phyloP scores from a whole-genome alignment of 53 echinoderm and acorn worm genomes.

The Echinarachnius parma region DNA sequence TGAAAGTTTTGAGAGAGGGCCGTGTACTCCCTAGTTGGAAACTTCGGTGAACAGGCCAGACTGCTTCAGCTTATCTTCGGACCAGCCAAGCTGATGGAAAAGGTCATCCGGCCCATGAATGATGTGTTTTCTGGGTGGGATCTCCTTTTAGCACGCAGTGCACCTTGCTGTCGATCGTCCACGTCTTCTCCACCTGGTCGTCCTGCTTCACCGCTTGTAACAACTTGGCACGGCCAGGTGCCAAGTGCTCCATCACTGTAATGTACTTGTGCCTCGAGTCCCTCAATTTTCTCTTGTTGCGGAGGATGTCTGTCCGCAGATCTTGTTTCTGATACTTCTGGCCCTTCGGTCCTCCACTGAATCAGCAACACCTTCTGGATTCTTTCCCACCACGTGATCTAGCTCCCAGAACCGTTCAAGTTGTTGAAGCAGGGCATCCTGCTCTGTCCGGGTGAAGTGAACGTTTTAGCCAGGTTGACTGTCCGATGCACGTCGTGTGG shows the following conservation, averaged over 20 bases:
- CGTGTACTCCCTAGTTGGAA: constrained; percentile 11
- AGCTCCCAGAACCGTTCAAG: too few relatives aligned
- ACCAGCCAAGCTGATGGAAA: constrained; percentile 1
- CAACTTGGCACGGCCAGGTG: constrained; percentile 28
- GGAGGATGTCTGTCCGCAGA: constrained; percentile 6
- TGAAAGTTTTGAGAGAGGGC: constrained; percentile 4
- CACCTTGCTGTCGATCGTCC: constrained; percentile 18
- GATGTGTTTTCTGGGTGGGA: neutral
- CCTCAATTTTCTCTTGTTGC: constrained; percentile 6
- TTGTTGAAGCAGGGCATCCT: too few relatives aligned
- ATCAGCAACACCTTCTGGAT: too few relatives aligned
- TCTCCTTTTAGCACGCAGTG: constrained; percentile 7
- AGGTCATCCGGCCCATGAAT: constrained; percentile 4
- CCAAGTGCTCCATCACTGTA: constrained; percentile 6
- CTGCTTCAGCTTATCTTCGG: constrained; percentile 9
- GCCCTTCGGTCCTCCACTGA: too few relatives aligned
- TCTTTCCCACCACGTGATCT: too few relatives aligned
- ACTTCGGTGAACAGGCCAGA: neutral
- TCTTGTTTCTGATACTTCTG: too few relatives aligned
- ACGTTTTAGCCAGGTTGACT: too few relatives aligned
- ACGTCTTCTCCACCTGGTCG: constrained; percentile 8
- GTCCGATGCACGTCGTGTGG: too few relatives aligned
- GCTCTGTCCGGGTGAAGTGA: too few relatives aligned
- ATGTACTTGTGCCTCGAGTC: constrained; percentile 5
- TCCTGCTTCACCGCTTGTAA: constrained; percentile 12